Percentiles rank a stretch among this genome's conserved stretches.
Conservation (phyloP, 2,888 invertebrate genomes). For the Drosophila falleni region DNA sequence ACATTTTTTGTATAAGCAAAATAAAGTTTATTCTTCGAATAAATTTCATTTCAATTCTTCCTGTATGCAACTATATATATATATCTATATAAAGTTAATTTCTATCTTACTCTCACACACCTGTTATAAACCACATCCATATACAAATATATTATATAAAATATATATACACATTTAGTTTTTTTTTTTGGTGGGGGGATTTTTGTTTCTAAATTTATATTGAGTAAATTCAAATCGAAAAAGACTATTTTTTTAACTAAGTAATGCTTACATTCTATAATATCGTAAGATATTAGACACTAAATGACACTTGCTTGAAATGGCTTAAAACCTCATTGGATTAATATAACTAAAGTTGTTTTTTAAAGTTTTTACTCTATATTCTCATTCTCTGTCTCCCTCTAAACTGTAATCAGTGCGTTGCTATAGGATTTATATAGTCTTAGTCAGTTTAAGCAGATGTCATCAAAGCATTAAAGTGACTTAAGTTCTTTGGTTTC, state of each 20-base stretch:
- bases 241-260: neutral
- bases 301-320: conserved; percentile 11
- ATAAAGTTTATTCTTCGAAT: conserved; percentile 70
- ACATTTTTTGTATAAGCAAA: conserved; percentile 42
- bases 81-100: neutral
- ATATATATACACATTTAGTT: conserved; percentile 2
- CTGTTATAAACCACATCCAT: neutral
- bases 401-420: conserved; percentile 1
- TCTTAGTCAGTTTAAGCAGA: neutral
- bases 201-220: neutral
- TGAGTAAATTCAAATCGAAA: neutral
- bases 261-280: conserved; percentile 10
- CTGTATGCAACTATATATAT: neutral
- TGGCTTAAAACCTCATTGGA: neutral
- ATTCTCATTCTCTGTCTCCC: neutral
- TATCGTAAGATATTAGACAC: conserved; percentile 1
- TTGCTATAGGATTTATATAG: neutral
- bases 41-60: conserved; percentile 37
- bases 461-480: conserved; percentile 4
- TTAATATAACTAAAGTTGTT: neutral
- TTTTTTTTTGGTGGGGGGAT: neutral
- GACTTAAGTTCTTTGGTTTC: conserved; percentile 8
- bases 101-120: conserved; percentile 3
- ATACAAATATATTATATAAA: neutral
- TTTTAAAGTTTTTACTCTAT: neutral